Conservation (phyloP, 1,140 invertebrate genomes). For the Papilio polytes region DNA sequence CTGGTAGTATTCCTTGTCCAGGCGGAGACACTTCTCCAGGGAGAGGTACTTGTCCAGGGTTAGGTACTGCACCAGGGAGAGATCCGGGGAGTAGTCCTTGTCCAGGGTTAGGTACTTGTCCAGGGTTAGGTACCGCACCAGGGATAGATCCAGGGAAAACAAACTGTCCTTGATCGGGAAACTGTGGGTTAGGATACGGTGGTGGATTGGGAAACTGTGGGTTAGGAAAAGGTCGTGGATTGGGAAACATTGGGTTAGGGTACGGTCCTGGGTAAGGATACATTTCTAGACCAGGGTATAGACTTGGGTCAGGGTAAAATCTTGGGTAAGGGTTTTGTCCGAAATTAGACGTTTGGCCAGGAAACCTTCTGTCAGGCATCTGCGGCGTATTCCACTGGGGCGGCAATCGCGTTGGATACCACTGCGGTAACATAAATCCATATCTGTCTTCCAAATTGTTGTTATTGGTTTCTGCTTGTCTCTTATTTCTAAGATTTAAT, state of each 20-base stretch:
- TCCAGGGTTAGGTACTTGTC: no score
- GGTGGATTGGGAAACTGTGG: neutral
- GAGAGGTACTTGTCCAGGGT: neutral
- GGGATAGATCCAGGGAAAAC: no score
- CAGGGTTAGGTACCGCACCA: no score
- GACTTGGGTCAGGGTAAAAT: neutral
- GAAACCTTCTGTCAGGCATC: conserved; percentile 8
- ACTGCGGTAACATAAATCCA: neutral
- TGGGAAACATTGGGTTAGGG: neutral
- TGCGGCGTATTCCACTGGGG: neutral
- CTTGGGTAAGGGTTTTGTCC: neutral
- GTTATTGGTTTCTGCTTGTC: conserved; percentile 1
- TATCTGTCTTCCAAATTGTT: neutral
- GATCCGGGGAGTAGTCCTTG: neutral
- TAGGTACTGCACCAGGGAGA: neutral
- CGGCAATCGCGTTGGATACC: neutral
- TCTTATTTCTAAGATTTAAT: conserved; percentile 19
- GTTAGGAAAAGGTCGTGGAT: neutral
- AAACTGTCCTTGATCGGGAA: no score
- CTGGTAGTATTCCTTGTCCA: neutral
- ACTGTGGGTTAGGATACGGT: no score
- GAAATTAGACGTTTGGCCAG: neutral
- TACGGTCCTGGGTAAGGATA: conserved; percentile 6
- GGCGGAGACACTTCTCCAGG: neutral
- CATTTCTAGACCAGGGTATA: neutral